Evolutionary conservation across 1,140 invertebrate species (phyloP).

Genomic region (Drosophila equinoxialis): DNA sequence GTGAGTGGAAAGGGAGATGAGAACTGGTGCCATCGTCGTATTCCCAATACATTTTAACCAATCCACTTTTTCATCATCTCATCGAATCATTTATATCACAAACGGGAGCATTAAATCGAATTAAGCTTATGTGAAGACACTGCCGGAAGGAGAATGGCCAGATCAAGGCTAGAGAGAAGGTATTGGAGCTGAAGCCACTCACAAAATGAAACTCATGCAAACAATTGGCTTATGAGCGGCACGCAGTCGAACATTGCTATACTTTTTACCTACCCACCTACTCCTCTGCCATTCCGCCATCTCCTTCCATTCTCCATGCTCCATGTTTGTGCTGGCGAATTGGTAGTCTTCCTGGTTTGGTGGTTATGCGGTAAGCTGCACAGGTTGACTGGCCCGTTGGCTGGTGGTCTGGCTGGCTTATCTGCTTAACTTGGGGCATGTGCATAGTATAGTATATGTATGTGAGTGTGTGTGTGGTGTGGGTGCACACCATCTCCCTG

Average conservation of each 20-base stretch:
- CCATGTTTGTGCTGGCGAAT: conserved; percentile 48
- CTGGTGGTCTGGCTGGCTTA: conserved; percentile 61
- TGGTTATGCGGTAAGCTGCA: conserved; percentile 28
- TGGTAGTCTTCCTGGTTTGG: conserved; percentile 16
- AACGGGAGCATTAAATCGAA: conserved; percentile 82
- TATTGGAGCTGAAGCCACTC: conserved; percentile 52
- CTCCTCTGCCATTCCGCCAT: neutral
- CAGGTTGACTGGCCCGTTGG: conserved; percentile 27
- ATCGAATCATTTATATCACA: conserved; percentile 82
- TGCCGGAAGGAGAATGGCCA: conserved; percentile 51
- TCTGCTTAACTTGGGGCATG: conserved; percentile 75
- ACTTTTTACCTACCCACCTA: neutral
- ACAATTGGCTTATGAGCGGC: conserved; percentile 78
- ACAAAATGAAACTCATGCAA: conserved; percentile 79
- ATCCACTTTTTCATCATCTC: conserved; percentile 82
- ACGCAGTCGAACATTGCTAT: conserved; percentile 46
- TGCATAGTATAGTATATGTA: conserved; percentile 37
- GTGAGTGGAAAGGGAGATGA: too few species aligned
- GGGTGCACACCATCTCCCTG: too few species aligned
- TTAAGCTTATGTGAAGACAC: conserved; percentile 78
- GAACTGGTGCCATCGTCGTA: conserved; percentile 32
- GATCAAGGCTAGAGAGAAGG: conserved; percentile 15
- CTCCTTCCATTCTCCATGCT: neutral
- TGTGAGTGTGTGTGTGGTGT: too few species aligned
- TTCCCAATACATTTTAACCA: conserved; percentile 81